These are phyloP conservation scores for Stichodactyla mertensii DNA, from an alignment of 64 coral and sea anemone genomes.

Conservation along the genomic window DNA sequence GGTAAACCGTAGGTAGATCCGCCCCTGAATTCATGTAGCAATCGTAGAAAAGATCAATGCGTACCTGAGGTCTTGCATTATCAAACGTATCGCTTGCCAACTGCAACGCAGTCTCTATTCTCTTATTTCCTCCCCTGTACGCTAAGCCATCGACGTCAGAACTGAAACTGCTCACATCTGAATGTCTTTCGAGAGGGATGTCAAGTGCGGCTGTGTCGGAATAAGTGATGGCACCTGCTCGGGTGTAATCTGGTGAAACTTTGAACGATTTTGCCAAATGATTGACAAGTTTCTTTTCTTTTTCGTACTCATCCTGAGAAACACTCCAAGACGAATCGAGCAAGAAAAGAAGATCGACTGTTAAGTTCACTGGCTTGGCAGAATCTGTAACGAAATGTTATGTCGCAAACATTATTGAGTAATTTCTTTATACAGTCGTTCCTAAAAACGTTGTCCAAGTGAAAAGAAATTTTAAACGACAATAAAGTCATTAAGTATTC, in stretches of 20 bases:
- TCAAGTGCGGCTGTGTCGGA: constrained; percentile 27
- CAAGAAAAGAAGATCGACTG: constrained; percentile 47
- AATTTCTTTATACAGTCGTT: too few species aligned
- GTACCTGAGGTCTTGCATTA: constrained; percentile 26
- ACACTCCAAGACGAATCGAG: constrained; percentile 46
- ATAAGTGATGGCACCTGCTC: constrained; percentile 31
- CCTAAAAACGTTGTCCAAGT: too few species aligned
- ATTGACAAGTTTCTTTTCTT: constrained; percentile 30
- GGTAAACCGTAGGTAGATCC: too few species aligned
- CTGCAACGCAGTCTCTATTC: constrained; percentile 25
- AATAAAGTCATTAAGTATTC: too few species aligned
- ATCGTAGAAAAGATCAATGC: not conserved
- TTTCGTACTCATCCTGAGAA: not conserved
- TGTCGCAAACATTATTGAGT: not conserved
- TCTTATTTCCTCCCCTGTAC: constrained; percentile 28
- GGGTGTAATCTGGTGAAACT: constrained; percentile 42
- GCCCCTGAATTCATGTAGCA: too few species aligned
- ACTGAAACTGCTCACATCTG: constrained; percentile 25
- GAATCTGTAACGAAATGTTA: not conserved
- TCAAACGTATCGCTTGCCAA: constrained; percentile 43
- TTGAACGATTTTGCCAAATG: constrained; percentile 17
- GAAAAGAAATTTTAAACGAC: too few species aligned
- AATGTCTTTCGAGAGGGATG: constrained; percentile 25
- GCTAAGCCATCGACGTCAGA: constrained; percentile 15
- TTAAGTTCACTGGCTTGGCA: constrained; percentile 25